Percentiles rank a stretch among this genome's conserved stretches.
Conservation (phyloP, 2,113 vertebrate genomes). For the Nerophis ophidion region DNA sequence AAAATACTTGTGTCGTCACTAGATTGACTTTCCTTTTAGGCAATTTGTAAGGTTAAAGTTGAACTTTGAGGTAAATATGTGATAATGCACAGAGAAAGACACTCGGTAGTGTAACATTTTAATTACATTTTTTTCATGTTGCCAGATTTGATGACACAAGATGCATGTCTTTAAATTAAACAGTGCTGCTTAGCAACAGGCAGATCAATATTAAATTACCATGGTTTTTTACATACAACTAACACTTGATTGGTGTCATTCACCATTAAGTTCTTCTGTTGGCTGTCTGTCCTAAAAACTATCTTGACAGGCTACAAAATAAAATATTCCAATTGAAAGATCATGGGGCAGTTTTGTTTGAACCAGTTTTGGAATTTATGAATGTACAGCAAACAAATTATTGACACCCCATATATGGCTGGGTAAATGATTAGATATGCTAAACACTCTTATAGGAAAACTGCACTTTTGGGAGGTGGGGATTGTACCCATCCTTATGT, state of each 20-base stretch:
- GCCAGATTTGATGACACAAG: constrained; percentile 15
- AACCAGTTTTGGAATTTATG: constrained; percentile 23
- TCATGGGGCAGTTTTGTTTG: constrained; percentile 1
- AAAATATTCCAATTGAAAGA: constrained; percentile 7
- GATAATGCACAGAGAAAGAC: background rate
- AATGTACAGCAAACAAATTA: constrained; percentile 22
- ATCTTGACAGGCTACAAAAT: background rate
- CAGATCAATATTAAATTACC: constrained; percentile 7
- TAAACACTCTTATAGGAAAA: constrained; percentile 7
- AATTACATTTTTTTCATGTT: constrained; percentile 28
- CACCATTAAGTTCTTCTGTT: background rate
- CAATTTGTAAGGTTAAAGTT: background rate
- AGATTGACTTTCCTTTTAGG: constrained; percentile 16
- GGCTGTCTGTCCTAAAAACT: background rate
- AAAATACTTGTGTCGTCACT: constrained; percentile 50
- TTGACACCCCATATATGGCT: background rate
- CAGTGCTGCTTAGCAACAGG: constrained; percentile 1
- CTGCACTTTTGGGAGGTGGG: too few species aligned
- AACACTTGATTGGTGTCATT: constrained; percentile 18
- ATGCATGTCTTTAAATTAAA: constrained; percentile 18
- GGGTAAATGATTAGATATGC: constrained; percentile 2
- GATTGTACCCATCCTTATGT: too few species aligned
- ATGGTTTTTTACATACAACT: constrained; percentile 5
- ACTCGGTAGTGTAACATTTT: constrained; percentile 11
- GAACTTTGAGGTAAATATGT: background rate